A percentile compares a stretch with the other conserved stretches of the same genome.
Conservation (phyloP, 2,797 vertebrate genomes). For the Muscicapa striata region DNA sequence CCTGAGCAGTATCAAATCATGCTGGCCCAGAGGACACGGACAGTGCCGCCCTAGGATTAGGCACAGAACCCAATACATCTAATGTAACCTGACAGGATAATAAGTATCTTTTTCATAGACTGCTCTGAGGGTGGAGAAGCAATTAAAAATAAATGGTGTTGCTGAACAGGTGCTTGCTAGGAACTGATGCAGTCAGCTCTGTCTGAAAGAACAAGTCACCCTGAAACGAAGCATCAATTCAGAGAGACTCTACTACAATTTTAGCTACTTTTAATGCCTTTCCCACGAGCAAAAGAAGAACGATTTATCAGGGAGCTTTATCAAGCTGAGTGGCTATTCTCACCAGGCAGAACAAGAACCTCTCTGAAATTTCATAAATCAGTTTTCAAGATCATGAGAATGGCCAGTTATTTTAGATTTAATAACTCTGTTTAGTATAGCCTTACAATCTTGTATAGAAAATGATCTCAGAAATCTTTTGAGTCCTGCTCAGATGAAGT, state of each 20-base stretch:
- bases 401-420: neutral
- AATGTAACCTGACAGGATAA: neutral
- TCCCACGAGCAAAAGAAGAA: neutral
- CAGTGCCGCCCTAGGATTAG: neutral
- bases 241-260: neutral
- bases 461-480: neutral
- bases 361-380: neutral
- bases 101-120: neutral
- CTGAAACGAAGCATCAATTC: neutral
- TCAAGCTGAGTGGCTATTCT: neutral
- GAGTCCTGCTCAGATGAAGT: neutral
- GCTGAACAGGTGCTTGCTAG: neutral
- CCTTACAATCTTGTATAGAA: neutral
- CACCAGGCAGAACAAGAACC: neutral
- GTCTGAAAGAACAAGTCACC: neutral
- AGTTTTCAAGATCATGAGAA: neutral
- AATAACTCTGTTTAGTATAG: neutral
- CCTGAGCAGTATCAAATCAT: neutral
- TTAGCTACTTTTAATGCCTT: neutral
- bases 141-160: slow-evolving; percentile 32
- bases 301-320: neutral
- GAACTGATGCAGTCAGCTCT: neutral
- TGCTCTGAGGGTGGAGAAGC: neutral
- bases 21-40: neutral
- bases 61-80: neutral